Conservation (phyloP, 2,888 invertebrate genomes). For the Mylabris sibirica region DNA sequence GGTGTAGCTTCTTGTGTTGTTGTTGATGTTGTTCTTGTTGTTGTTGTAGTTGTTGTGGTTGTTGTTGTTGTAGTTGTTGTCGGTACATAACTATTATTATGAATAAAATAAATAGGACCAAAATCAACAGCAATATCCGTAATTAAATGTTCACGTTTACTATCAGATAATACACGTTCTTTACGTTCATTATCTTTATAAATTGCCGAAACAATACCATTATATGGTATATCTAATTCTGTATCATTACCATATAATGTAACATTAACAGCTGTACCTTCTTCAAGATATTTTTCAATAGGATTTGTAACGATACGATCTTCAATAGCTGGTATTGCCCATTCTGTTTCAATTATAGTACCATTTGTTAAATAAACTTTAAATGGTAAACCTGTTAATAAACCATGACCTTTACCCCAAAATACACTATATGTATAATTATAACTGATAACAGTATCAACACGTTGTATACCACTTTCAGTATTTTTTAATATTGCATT, state of each 20-base stretch:
- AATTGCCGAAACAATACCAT: conserved; percentile 73
- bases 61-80: conserved; percentile 74
- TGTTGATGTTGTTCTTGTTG: conserved; percentile 64
- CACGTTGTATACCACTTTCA: conserved; percentile 63
- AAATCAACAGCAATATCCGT: conserved; percentile 75
- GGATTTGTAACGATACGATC: conserved; percentile 67
- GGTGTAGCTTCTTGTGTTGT: conserved; percentile 64
- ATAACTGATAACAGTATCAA: conserved; percentile 78
- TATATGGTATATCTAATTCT: conserved; percentile 77
- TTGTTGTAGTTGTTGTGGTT: conserved; percentile 63
- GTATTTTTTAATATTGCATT: conserved; percentile 61
- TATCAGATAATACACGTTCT: conserved; percentile 69
- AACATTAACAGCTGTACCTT: conserved; percentile 86
- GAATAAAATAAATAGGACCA: conserved; percentile 78
- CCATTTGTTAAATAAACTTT: conserved; percentile 69
- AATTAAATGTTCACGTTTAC: conserved; percentile 71
- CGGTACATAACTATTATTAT: conserved; percentile 79
- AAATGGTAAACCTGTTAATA: conserved; percentile 75
- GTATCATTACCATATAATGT: conserved; percentile 78
- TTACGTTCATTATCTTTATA: conserved; percentile 70
- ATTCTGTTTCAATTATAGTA: conserved; percentile 67
- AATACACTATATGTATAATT: conserved; percentile 74
- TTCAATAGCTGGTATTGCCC: conserved; percentile 69
- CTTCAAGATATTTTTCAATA: conserved; percentile 68
- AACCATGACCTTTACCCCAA: conserved; percentile 82